These are phyloP conservation scores for Mobula hypostoma DNA, from an alignment of 2,113 vertebrate species.

Conservation along the genomic window DNA sequence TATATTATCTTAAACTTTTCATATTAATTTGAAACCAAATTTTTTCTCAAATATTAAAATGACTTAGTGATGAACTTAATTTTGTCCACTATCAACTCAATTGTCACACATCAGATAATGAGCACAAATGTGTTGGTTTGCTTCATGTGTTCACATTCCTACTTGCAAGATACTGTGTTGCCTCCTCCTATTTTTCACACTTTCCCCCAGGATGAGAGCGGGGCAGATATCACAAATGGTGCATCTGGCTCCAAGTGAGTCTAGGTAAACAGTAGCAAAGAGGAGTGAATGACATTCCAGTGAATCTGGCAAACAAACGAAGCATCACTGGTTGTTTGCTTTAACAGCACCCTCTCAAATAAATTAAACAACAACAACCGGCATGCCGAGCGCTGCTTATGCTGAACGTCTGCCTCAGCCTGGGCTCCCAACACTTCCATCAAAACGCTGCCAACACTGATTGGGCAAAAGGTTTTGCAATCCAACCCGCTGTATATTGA, in stretches of 20 bases:
- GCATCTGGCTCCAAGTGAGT: conserved; percentile 50
- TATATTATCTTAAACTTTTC: neutral
- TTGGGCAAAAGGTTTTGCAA: conserved; percentile 34
- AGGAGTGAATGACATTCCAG: conserved; percentile 45
- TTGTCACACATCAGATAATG: neutral
- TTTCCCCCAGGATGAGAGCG: conserved; percentile 36
- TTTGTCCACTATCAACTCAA: neutral
- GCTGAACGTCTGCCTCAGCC: conserved; percentile 52
- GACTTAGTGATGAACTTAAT: neutral
- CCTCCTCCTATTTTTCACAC: conserved; percentile 45
- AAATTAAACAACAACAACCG: conserved; percentile 58
- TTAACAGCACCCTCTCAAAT: conserved; percentile 44
- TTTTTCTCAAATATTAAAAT: neutral
- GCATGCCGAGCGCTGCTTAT: conserved; percentile 57
- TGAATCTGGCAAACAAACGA: conserved; percentile 48
- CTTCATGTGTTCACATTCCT: conserved; percentile 49
- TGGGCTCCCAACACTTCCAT: conserved; percentile 40
- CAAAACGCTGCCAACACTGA: neutral
- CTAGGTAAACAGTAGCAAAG: conserved; percentile 44
- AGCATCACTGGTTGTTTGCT: conserved; percentile 45
- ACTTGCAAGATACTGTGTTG: neutral
- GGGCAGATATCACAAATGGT: conserved; percentile 31
- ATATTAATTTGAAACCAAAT: neutral
- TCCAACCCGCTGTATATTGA: conserved; percentile 44
- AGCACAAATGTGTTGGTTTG: conserved; percentile 50